Evolutionary conservation across 2,888 invertebrate species (phyloP).

Genomic region (Drosophila macrospina): DNA sequence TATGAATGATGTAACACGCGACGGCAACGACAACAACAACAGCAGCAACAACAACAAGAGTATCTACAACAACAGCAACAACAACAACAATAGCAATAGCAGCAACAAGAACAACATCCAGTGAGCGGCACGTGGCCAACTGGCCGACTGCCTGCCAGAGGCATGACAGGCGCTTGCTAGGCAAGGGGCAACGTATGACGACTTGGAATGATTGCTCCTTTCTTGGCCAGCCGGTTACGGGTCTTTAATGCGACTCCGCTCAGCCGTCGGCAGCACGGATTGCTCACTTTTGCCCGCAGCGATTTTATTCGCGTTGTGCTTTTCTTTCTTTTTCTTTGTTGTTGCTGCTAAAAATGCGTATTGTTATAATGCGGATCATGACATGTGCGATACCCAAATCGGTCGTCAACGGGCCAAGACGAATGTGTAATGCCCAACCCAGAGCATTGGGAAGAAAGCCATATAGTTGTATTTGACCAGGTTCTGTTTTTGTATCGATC

Average conservation of each 20-base stretch:
- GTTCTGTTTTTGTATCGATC: too few species aligned
- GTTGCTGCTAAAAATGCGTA: slow-evolving; percentile 53
- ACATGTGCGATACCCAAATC: neutral
- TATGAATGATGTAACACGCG: slow-evolving; percentile 86
- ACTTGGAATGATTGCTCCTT: slow-evolving; percentile 62
- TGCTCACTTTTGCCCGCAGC: slow-evolving; percentile 72
- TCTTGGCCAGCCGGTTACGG: slow-evolving; percentile 42
- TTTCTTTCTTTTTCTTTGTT: slow-evolving; percentile 32
- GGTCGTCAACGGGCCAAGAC: neutral
- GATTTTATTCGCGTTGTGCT: slow-evolving; percentile 40
- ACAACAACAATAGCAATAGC: neutral
- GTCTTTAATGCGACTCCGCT: slow-evolving; percentile 47
- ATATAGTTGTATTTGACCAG: too few species aligned
- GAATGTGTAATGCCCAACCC: neutral
- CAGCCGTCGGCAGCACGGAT: slow-evolving; percentile 34
- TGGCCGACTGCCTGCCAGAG: slow-evolving; percentile 58
- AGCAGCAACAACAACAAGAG: slow-evolving; percentile 9
- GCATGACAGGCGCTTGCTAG: slow-evolving; percentile 65
- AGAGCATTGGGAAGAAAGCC: too few species aligned
- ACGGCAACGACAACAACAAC: slow-evolving; percentile 52
- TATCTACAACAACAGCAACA: slow-evolving; percentile 5
- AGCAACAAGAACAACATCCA: slow-evolving; percentile 5
- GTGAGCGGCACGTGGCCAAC: slow-evolving; percentile 72
- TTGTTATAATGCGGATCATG: slow-evolving; percentile 53
- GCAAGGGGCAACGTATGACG: slow-evolving; percentile 2